These are phyloP conservation scores for Tupaia chinensis DNA, from an alignment of 2,113 vertebrate species.

Conservation along the genomic window DNA sequence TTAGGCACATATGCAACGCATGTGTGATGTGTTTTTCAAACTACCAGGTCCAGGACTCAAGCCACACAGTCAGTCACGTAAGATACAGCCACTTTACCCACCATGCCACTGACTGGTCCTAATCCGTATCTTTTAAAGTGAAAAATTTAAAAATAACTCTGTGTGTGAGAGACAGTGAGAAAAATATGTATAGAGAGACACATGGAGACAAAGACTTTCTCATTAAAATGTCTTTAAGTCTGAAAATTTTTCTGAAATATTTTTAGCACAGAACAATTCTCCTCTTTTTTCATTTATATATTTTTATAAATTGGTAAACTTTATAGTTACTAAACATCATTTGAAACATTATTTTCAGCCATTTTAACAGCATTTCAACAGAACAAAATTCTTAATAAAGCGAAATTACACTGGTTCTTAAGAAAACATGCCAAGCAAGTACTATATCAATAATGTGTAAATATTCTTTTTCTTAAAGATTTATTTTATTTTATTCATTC, in stretches of 20 bases:
- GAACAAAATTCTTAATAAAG: slow-evolving; percentile 48
- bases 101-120: too few relatives aligned
- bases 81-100: too few relatives aligned
- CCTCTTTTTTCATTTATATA: not conserved
- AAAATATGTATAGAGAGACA: not conserved
- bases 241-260: not conserved
- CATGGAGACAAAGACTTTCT: not conserved
- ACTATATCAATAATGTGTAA: slow-evolving; percentile 56
- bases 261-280: not conserved
- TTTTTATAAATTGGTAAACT: slow-evolving; percentile 22
- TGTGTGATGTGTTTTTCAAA: too few relatives aligned
- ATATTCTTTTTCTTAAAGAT: not conserved
- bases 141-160: slow-evolving; percentile 34
- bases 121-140: not conserved
- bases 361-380: slow-evolving; percentile 47
- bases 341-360: slow-evolving; percentile 28
- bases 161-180: not conserved
- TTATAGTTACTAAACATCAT: slow-evolving; percentile 29
- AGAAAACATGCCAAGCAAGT: slow-evolving; percentile 39
- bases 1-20: too few relatives aligned
- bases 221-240: slow-evolving; percentile 21
- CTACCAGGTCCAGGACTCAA: too few relatives aligned
- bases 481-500: too few relatives aligned
- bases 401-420: slow-evolving; percentile 51
- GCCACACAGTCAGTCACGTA: too few relatives aligned